A percentile compares a stretch with the other conserved stretches of the same genome.
These are phyloP conservation scores for Neosilurus mollespiculum DNA, from an alignment of 2,797 vertebrate genomes.

Conservation along the genomic window DNA sequence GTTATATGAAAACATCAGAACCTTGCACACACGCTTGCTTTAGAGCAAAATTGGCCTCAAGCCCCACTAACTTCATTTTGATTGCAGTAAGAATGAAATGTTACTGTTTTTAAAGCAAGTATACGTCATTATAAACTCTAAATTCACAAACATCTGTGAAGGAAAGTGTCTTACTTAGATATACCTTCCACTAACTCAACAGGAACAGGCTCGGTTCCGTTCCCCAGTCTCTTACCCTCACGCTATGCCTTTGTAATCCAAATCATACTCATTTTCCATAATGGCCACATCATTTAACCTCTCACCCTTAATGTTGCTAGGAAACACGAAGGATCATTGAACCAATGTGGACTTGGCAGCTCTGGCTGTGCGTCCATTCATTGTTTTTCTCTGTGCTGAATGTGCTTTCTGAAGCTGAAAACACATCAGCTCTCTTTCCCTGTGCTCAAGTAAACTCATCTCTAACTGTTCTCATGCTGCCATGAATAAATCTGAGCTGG, in stretches of 20 bases:
- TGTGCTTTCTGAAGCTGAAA: constrained; percentile 46
- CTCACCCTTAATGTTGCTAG: constrained; percentile 70
- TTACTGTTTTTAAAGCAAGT: constrained; percentile 12
- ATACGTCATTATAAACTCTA: constrained; percentile 25
- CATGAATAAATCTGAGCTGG: constrained; percentile 38
- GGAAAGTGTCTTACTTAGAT: constrained; percentile 18
- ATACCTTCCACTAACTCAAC: constrained; percentile 4
- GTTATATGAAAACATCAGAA: background rate
- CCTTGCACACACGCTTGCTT: background rate
- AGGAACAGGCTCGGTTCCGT: background rate
- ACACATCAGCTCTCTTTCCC: constrained; percentile 49
- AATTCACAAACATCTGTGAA: constrained; percentile 29
- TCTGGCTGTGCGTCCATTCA: constrained; percentile 61
- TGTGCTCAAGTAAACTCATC: constrained; percentile 46
- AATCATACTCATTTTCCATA: constrained; percentile 60
- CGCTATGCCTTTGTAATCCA: constrained; percentile 36
- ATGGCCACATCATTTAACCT: constrained; percentile 67
- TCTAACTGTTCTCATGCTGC: constrained; percentile 39
- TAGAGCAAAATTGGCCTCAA: constrained; percentile 6
- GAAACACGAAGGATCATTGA: constrained; percentile 65
- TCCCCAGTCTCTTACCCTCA: constrained; percentile 33
- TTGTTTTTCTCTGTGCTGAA: constrained; percentile 30
- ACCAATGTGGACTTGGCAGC: constrained; percentile 64
- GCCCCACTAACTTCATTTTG: background rate
- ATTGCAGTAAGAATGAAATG: background rate